Conservation (phyloP, 2,113 vertebrate species). For the Thryonomys swinderianus region DNA sequence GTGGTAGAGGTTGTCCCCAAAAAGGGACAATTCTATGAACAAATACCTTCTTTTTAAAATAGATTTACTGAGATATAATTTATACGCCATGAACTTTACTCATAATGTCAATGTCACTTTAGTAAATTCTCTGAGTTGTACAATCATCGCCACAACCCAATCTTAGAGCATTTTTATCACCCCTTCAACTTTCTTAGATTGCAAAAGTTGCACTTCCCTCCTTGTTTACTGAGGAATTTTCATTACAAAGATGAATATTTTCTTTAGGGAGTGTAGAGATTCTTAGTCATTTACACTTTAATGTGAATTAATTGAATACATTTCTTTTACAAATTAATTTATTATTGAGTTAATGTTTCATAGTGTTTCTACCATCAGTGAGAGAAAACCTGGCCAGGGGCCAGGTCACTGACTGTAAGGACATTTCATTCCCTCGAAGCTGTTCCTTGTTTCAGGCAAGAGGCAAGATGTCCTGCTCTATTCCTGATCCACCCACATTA, state of each 20-base stretch:
- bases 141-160: neutral
- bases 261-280: neutral
- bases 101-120: neutral
- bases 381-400: neutral
- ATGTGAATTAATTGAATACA: neutral
- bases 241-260: neutral
- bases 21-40: neutral
- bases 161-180: neutral
- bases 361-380: neutral
- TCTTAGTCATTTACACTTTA: constrained; percentile 28
- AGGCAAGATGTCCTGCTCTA: neutral
- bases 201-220: neutral
- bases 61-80: constrained; percentile 2
- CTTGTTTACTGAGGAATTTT: neutral
- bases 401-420: neutral
- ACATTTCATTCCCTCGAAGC: neutral
- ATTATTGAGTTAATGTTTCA: constrained; percentile 19
- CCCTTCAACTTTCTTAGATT: neutral
- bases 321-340: constrained; percentile 40
- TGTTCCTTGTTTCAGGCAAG: neutral
- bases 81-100: neutral
- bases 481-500: neutral
- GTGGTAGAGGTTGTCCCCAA: neutral
- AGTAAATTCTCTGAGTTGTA: neutral
- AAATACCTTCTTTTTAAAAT: neutral